A percentile compares a stretch with the other conserved stretches of the same genome.
Conservation (phyloP, 2,888 invertebrate species). For the Leucophenga maculata region DNA sequence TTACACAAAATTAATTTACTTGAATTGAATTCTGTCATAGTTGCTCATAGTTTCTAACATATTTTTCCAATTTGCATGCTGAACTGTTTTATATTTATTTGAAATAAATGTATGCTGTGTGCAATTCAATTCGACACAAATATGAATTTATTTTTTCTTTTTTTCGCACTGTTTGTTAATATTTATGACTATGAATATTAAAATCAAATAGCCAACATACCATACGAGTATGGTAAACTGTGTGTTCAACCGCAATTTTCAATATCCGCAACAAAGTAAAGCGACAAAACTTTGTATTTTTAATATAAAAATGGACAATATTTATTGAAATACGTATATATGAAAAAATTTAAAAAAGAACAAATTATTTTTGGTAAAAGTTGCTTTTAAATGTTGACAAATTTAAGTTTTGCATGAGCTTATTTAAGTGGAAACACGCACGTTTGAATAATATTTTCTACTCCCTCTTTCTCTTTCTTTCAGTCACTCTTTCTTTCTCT, state of each 20-base stretch:
- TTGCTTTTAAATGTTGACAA: constrained; percentile 15
- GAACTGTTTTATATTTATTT: too few relatives aligned
- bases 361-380: constrained; percentile 58
- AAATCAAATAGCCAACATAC: constrained; percentile 40
- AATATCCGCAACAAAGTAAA: constrained; percentile 15
- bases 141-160: constrained; percentile 2
- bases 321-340: constrained; percentile 43
- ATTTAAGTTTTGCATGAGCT: too few relatives aligned
- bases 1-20: too few relatives aligned
- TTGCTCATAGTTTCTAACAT: too few relatives aligned
- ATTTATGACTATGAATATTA: constrained; percentile 61
- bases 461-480: too few relatives aligned
- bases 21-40: too few relatives aligned
- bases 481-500: too few relatives aligned
- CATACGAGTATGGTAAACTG: not conserved
- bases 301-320: not conserved
- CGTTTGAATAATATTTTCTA: too few relatives aligned
- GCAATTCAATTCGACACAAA: too few relatives aligned
- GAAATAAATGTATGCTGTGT: too few relatives aligned
- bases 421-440: too few relatives aligned
- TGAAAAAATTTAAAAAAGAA: constrained; percentile 44
- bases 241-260: constrained; percentile 2
- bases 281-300: not conserved
- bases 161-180: constrained; percentile 44
- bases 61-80: too few relatives aligned